Evolutionary conservation across 2,797 vertebrate species (phyloP).

Genomic region (Sebastes vulpes): DNA sequence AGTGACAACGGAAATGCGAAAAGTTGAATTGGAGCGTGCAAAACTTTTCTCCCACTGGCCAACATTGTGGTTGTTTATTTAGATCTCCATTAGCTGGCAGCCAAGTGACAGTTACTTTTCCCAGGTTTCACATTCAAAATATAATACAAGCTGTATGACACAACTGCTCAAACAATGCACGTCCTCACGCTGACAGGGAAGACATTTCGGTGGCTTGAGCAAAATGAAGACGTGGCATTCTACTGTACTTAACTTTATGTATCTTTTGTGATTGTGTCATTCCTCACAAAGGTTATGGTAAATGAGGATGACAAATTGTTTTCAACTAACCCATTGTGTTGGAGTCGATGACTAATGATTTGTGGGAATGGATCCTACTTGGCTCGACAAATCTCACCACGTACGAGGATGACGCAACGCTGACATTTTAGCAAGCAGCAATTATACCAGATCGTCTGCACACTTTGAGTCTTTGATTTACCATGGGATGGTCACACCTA

Average conservation of each 20-base stretch:
- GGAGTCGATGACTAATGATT: constrained; percentile 72
- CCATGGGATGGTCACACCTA: constrained; percentile 2
- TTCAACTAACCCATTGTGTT: constrained; percentile 65
- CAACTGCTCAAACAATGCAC: constrained; percentile 3
- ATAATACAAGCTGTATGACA: constrained; percentile 5
- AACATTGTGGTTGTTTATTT: constrained; percentile 26
- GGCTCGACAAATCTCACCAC: constrained; percentile 66
- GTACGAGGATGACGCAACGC: constrained; percentile 69
- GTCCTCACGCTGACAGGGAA: not conserved
- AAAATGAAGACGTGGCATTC: constrained; percentile 6
- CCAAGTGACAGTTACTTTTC: constrained; percentile 37
- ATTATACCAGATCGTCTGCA: constrained; percentile 51
- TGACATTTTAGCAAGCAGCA: constrained; percentile 63
- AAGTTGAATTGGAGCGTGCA: not conserved
- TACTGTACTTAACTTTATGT: constrained; percentile 5
- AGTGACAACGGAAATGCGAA: constrained; percentile 12
- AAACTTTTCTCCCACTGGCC: constrained; percentile 14
- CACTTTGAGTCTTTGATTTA: constrained; percentile 36
- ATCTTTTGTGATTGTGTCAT: constrained; percentile 54
- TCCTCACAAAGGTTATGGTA: constrained; percentile 54
- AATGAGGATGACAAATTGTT: constrained; percentile 66
- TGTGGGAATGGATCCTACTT: constrained; percentile 73
- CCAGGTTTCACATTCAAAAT: constrained; percentile 24
- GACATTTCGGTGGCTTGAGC: constrained; percentile 23
- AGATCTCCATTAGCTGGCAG: constrained; percentile 24